Conservation (phyloP, 2,888 invertebrate genomes). For the Erebia aethiops region DNA sequence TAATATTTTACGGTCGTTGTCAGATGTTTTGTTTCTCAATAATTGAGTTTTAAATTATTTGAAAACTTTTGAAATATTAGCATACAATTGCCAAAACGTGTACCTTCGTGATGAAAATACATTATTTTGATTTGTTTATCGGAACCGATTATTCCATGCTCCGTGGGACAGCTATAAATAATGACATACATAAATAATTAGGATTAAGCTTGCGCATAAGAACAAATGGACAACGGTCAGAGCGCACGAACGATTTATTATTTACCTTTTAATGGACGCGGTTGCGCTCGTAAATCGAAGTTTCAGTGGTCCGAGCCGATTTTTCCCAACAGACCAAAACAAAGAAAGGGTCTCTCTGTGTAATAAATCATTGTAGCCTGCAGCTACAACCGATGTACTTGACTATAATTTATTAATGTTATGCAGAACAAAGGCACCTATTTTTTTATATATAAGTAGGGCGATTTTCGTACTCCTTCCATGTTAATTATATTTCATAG, state of each 20-base stretch:
- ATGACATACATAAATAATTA: conserved; percentile 12
- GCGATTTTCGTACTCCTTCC: neutral
- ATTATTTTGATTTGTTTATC: neutral
- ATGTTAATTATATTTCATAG: neutral
- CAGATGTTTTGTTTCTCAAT: too few relatives aligned
- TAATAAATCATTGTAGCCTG: neutral
- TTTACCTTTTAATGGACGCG: conserved; percentile 9
- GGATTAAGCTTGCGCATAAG: neutral
- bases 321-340: neutral
- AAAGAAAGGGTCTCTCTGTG: conserved; percentile 2
- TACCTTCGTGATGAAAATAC: too few relatives aligned
- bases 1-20: too few relatives aligned
- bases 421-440: neutral
- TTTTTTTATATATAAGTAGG: neutral
- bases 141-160: neutral
- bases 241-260: conserved; percentile 9
- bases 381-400: neutral
- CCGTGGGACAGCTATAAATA: neutral
- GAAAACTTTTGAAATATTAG: too few relatives aligned
- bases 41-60: too few relatives aligned
- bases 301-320: neutral
- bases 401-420: neutral
- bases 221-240: conserved; percentile 1
- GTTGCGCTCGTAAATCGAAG: neutral
- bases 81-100: too few relatives aligned